phyloP scores from a whole-genome alignment of 2,113 vertebrate species.

The Gymnarchus niloticus region DNA sequence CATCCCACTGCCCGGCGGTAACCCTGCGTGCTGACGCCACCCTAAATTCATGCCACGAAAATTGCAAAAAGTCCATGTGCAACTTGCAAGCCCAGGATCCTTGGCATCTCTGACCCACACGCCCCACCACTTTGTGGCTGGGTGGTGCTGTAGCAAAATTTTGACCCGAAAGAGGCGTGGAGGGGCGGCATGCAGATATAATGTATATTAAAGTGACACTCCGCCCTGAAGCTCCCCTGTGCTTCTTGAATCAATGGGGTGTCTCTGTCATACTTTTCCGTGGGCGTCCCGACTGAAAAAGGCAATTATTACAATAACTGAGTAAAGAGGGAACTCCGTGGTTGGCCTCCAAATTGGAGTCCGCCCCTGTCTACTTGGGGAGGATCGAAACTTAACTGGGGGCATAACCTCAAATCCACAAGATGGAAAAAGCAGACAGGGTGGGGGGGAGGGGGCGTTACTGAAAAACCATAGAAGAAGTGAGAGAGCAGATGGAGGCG shows the following conservation, averaged over 20 bases:
- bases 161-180: no score
- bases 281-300: constrained; percentile 14
- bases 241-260: constrained; percentile 6
- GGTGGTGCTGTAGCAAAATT: no score
- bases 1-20: constrained; percentile 49
- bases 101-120: no score
- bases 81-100: no score
- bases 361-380: not conserved
- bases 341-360: not conserved
- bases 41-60: constrained; percentile 55
- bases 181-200: constrained; percentile 28
- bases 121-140: no score
- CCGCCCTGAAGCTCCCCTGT: constrained; percentile 16
- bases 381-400: constrained; percentile 7
- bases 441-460: not conserved
- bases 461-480: constrained; percentile 10
- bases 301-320: not conserved
- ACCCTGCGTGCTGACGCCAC: constrained; percentile 54
- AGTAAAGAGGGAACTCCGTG: not conserved
- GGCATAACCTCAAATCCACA: not conserved
- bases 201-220: constrained; percentile 37
- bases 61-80: constrained; percentile 51
- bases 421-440: not conserved
- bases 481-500: constrained; percentile 15
- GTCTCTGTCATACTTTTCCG: not conserved